phyloP scores from a whole-genome alignment of 2,113 vertebrate genomes.

The Bagarius yarrelli region DNA sequence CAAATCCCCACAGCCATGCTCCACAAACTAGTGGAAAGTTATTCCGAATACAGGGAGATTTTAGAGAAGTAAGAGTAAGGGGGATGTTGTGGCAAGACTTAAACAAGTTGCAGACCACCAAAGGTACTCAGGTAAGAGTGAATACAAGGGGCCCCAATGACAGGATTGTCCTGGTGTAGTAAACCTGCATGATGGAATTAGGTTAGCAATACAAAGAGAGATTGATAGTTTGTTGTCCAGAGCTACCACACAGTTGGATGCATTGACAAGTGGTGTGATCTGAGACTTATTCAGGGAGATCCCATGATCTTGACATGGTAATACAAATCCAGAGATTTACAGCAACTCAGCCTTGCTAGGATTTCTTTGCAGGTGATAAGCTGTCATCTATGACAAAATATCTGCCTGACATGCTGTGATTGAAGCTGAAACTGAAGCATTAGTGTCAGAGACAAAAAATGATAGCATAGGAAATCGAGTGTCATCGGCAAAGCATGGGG shows the following conservation, averaged over 20 bases:
- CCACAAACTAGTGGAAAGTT: too few species aligned
- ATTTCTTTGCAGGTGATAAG: slow-evolving; percentile 12
- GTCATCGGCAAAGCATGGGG: neutral
- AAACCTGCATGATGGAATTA: slow-evolving; percentile 4
- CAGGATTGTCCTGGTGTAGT: neutral
- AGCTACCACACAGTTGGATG: neutral
- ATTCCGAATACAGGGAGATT: too few species aligned
- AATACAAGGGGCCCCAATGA: too few species aligned
- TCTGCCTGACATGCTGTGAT: slow-evolving; percentile 9
- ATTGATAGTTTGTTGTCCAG: slow-evolving; percentile 10
- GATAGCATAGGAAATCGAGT: neutral
- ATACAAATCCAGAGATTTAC: slow-evolving; percentile 16
- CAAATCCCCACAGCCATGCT: too few species aligned
- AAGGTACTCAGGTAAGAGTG: too few species aligned
- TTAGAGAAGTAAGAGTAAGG: too few species aligned
- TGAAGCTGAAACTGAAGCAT: slow-evolving; percentile 28
- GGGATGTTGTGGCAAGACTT: too few species aligned
- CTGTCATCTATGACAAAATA: slow-evolving; percentile 22
- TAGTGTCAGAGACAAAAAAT: slow-evolving; percentile 6
- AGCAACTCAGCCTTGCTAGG: slow-evolving; percentile 18
- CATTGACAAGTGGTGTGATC: slow-evolving; percentile 13
- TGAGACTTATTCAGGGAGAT: neutral
- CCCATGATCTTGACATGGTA: slow-evolving; percentile 21
- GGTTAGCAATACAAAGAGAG: slow-evolving; percentile 2
- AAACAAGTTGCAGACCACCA: too few species aligned